phyloP scores from a whole-genome alignment of 1,140 invertebrate species.

The Maniola jurtina region DNA sequence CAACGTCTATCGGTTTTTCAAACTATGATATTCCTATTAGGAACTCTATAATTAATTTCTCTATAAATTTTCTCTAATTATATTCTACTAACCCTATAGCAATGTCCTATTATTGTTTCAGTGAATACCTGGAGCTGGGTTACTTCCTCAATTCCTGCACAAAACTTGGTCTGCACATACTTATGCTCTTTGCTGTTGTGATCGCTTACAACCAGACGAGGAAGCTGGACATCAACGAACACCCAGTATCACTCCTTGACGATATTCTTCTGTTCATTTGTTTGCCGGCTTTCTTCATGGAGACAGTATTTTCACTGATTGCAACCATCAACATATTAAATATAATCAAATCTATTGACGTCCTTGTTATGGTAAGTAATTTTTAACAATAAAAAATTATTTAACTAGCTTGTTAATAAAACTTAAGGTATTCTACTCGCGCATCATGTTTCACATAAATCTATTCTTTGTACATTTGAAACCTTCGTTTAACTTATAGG shows the following conservation, averaged over 20 bases:
- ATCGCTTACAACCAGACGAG: slow-evolving; percentile 80
- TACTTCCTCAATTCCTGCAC: slow-evolving; percentile 73
- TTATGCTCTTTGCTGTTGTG: slow-evolving; percentile 79
- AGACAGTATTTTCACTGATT: slow-evolving; percentile 82
- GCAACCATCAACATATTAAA: slow-evolving; percentile 80
- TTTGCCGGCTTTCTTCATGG: slow-evolving; percentile 86
- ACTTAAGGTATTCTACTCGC: no score
- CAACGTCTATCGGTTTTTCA: no score
- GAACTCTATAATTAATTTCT: no score
- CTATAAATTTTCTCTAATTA: no score
- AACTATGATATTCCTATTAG: no score
- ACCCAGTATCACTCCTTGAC: slow-evolving; percentile 84
- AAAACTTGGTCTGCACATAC: slow-evolving; percentile 71
- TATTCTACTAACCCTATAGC: no score
- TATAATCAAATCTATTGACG: slow-evolving; percentile 75
- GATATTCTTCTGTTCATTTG: slow-evolving; percentile 86
- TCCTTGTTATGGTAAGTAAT: slow-evolving; percentile 79
- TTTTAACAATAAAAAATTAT: no score
- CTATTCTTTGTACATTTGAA: no score
- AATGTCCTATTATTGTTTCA: slow-evolving; percentile 38
- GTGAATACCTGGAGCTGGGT: slow-evolving; percentile 65
- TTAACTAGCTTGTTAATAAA: no score
- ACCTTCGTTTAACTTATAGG: no score
- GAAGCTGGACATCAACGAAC: slow-evolving; percentile 82
- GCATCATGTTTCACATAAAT: no score